phyloP scores from a whole-genome alignment of 2,113 vertebrate genomes.

The Leiothrix lutea region DNA sequence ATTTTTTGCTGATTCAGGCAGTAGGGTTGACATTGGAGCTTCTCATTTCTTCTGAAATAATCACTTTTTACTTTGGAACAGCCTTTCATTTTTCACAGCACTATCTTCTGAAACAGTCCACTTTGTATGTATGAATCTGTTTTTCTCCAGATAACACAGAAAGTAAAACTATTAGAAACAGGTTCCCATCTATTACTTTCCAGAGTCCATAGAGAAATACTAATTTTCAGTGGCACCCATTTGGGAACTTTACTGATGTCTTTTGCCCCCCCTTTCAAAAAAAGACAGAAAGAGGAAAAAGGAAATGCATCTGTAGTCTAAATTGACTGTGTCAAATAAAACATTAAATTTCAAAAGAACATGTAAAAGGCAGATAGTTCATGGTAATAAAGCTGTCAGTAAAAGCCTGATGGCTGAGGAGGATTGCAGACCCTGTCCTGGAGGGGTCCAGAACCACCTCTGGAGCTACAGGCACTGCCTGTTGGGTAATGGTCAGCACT shows the following conservation, averaged over 20 bases:
- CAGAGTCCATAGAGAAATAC: constrained; percentile 64
- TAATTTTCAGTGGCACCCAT: constrained; percentile 62
- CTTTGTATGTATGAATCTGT: constrained; percentile 80
- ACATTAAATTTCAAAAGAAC: constrained; percentile 33
- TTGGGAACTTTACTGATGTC: constrained; percentile 56
- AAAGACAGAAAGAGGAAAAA: constrained; percentile 55
- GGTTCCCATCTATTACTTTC: constrained; percentile 72
- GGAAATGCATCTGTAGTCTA: constrained; percentile 46
- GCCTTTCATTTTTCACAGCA: constrained; percentile 77
- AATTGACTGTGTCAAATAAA: constrained; percentile 66
- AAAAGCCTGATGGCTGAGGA: not conserved
- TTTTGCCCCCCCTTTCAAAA: constrained; percentile 29
- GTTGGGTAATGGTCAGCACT: not conserved
- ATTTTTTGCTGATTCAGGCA: constrained; percentile 81
- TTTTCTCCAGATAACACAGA: constrained; percentile 82
- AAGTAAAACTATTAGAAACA: constrained; percentile 76
- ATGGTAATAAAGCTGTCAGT: constrained; percentile 50
- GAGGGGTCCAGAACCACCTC: rapidly evolving
- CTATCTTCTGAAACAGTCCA: constrained; percentile 78
- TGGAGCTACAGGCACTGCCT: not conserved
- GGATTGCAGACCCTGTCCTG: not conserved
- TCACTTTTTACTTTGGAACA: constrained; percentile 78
- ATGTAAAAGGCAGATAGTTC: constrained; percentile 40
- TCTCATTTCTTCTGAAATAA: constrained; percentile 79
- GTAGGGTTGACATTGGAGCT: constrained; percentile 76